phyloP scores from a whole-genome alignment of 2,888 invertebrate species.

The Drosophila limbata region DNA sequence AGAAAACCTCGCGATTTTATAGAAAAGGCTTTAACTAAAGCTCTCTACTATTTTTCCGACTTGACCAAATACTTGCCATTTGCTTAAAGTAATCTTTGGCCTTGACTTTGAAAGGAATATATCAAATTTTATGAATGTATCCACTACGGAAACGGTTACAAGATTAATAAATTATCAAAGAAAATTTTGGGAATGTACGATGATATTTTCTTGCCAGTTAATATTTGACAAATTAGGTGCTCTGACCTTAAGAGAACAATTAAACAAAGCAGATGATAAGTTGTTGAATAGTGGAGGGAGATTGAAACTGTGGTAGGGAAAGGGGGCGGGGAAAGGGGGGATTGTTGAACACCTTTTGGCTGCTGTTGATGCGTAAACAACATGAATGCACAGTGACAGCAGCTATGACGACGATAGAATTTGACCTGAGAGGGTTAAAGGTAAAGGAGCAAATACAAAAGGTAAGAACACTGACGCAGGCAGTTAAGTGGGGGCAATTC shows the following conservation, averaged over 20 bases:
- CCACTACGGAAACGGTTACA: conserved; percentile 35
- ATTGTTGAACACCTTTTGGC: conserved; percentile 50
- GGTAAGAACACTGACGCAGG: conserved; percentile 33
- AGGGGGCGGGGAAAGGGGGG: background rate
- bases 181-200: conserved; percentile 8
- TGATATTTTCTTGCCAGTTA: conserved; percentile 10
- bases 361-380: conserved; percentile 67
- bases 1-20: too few relatives aligned
- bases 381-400: conserved; percentile 73
- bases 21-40: background rate
- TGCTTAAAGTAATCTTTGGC: conserved; percentile 6
- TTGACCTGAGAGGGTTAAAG: conserved; percentile 52
- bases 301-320: background rate
- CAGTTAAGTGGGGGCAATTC: conserved; percentile 18
- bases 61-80: background rate
- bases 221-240: conserved; percentile 41
- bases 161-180: conserved; percentile 46
- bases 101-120: conserved; percentile 32
- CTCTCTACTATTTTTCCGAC: background rate
- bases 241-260: conserved; percentile 11
- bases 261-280: conserved; percentile 23
- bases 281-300: conserved; percentile 3
- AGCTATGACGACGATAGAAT: conserved; percentile 56
- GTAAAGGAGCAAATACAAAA: conserved; percentile 11
- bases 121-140: conserved; percentile 4